Conservation (phyloP, 2,113 vertebrate species). For the Laticauda colubrina region DNA sequence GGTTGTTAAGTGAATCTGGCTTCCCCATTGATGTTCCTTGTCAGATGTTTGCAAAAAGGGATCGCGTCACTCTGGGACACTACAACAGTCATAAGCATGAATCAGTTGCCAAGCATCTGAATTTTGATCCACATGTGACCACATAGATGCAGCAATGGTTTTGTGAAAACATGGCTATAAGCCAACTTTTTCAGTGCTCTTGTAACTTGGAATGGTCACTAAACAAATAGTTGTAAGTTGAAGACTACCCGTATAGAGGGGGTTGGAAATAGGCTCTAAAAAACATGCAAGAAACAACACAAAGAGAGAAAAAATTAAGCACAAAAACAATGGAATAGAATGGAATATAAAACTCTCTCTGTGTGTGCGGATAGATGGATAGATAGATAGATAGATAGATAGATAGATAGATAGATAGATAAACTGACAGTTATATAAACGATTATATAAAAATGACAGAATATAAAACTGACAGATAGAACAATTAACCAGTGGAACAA, state of each 20-base stretch:
- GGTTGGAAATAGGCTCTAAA: background rate
- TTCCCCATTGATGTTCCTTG: background rate
- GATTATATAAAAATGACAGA: too few relatives aligned
- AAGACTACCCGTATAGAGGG: background rate
- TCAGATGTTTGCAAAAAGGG: background rate
- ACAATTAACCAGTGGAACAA: too few relatives aligned
- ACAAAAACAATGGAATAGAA: background rate
- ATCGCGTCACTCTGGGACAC: background rate
- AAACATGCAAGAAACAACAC: background rate
- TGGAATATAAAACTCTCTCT: background rate
- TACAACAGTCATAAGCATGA: too few relatives aligned
- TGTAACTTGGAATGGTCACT: background rate
- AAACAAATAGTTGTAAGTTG: background rate
- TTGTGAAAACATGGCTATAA: background rate
- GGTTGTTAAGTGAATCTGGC: background rate
- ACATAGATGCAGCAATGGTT: background rate
- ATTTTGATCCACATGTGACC: background rate
- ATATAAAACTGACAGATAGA: too few relatives aligned
- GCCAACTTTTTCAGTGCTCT: background rate
- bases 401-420: too few relatives aligned
- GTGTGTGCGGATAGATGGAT: too few relatives aligned
- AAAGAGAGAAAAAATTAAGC: background rate
- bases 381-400: too few relatives aligned
- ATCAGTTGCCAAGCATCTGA: background rate
- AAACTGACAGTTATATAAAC: too few relatives aligned